These are phyloP conservation scores for Campaea margaritaria DNA, from an alignment of 2,888 invertebrate genomes.

Conservation along the genomic window DNA sequence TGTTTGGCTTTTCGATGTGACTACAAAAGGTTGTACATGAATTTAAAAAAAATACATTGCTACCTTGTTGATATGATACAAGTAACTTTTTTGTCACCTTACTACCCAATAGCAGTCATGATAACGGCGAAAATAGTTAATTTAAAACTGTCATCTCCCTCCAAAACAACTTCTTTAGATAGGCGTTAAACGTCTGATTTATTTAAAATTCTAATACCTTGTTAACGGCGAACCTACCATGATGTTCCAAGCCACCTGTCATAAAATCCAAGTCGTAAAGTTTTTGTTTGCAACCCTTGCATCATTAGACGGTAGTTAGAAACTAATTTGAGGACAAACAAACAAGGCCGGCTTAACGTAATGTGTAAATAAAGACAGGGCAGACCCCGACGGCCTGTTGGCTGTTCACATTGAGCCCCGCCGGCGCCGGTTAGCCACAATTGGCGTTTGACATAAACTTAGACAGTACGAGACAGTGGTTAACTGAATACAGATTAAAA, in stretches of 20 bases:
- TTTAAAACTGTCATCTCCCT: no score
- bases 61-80: no score
- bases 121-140: no score
- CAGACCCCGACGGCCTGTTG: conserved; percentile 20
- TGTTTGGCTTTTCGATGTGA: no score
- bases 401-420: background rate
- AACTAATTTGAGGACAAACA: conserved; percentile 57
- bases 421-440: background rate
- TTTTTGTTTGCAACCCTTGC: conserved; percentile 51
- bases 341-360: conserved; percentile 55
- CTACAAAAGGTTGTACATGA: no score
- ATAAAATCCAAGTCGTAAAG: conserved; percentile 29
- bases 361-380: conserved; percentile 75
- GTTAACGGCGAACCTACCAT: conserved; percentile 12
- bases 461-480: no score
- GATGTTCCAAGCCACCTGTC: conserved; percentile 19
- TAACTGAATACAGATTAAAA: no score
- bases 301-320: conserved; percentile 57
- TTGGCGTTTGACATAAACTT: background rate
- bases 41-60: no score
- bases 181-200: no score
- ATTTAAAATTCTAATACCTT: background rate
- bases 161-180: no score
- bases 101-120: no score
- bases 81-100: no score